phyloP scores from a whole-genome alignment of 2,888 invertebrate species.

The Sinohyriopsis cumingii region DNA sequence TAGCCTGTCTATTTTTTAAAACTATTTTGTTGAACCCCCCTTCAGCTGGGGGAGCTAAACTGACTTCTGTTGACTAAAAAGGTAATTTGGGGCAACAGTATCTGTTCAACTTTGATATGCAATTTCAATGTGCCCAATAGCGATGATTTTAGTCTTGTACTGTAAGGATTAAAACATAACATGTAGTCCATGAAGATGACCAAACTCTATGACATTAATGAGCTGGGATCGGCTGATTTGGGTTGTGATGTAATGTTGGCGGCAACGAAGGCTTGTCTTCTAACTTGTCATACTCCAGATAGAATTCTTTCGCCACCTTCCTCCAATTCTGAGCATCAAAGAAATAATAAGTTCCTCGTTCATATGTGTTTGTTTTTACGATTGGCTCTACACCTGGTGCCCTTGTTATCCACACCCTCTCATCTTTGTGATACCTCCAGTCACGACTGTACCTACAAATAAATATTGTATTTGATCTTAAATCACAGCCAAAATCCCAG shows the following conservation, averaged over 20 bases:
- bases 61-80: too few species aligned
- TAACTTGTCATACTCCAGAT: conserved; percentile 98
- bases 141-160: too few species aligned
- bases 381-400: conserved; percentile 94
- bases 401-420: conserved; percentile 98
- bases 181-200: too few species aligned
- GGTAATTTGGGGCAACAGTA: too few species aligned
- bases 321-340: conserved; percentile 99
- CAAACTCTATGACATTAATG: conserved; percentile 17
- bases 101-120: too few species aligned
- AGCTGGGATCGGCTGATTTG: conserved; percentile 44
- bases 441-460: conserved; percentile 91
- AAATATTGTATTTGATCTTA: neutral
- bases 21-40: too few species aligned
- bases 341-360: conserved; percentile 99
- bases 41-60: too few species aligned
- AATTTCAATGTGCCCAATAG: too few species aligned
- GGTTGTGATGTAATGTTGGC: conserved; percentile 53
- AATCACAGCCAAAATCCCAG: neutral
- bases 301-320: conserved; percentile 98
- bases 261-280: conserved; percentile 86
- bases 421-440: conserved; percentile 99
- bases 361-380: conserved; percentile 96
- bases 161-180: too few species aligned
- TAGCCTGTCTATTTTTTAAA: too few species aligned